These are phyloP conservation scores for Panthera leo DNA, from an alignment of 2,113 vertebrate genomes.

Conservation along the genomic window DNA sequence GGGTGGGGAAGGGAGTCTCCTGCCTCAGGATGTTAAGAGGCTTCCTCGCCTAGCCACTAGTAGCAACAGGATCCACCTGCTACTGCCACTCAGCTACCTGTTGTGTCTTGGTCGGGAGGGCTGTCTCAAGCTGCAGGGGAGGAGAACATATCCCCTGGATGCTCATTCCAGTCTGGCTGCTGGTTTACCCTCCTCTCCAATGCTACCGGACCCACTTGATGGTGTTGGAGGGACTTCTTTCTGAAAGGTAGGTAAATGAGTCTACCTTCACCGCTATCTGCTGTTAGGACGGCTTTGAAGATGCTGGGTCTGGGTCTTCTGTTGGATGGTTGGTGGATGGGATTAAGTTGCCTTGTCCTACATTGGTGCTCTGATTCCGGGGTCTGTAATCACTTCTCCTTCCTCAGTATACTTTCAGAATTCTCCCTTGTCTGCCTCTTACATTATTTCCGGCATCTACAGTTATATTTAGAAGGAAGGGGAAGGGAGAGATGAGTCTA, in stretches of 20 bases:
- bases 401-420: neutral
- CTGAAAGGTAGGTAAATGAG: neutral
- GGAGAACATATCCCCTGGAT: too few species aligned
- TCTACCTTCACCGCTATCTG: neutral
- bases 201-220: neutral
- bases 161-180: neutral
- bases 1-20: neutral
- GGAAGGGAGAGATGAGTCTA: neutral
- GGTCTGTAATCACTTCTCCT: neutral
- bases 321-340: accelerated
- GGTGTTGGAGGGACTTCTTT: neutral
- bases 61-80: too few species aligned
- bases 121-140: neutral
- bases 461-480: neutral
- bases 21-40: neutral
- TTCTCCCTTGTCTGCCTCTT: neutral
- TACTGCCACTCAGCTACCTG: neutral
- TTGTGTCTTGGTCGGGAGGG: neutral
- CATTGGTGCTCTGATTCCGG: too few species aligned
- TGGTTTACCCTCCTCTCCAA: neutral
- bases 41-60: neutral
- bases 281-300: neutral
- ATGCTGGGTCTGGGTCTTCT: neutral
- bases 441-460: neutral
- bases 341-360: accelerated